Evolutionary conservation across 2,888 invertebrate genomes (phyloP), one percentile per base, ranked within the genome.

Genomic region (Limnephilus rhombicus): DNA sequence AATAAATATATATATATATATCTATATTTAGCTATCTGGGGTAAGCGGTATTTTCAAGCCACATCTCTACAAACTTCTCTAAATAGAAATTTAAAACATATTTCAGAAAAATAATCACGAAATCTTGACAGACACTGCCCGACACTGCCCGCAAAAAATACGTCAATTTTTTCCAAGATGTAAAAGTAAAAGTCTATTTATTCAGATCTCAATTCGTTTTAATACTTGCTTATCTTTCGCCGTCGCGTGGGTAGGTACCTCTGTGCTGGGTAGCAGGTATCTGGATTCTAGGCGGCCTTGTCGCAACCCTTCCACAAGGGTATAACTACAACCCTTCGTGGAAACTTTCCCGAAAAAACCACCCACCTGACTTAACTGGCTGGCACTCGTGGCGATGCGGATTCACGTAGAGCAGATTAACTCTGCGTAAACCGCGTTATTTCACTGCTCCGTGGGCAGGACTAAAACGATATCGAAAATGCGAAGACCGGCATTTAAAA

Each of bases 361-460:
- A n/a, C 68, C 68, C 68, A 68, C 68, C 68, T 68, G 68, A 68
- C 68, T 68, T 68, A 68, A 68, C 68, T 68, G 68, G 68, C 68
- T 68, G 24, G 68, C 68, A 68, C 68, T 68, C 68, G 68, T 68
- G 24, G 68, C 68, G 68, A n/a, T 68, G 68, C 68, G 68, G 68
- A 68, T 68, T 4, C 68, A 68, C 68, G 68, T 68, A 68, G 68
- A 9, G 24, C 24, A 68, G 68, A 68, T 68, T 68, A 68, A 68
- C 68, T 68, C 9, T 24, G 24, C 68, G 24, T 68, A 68, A 68
- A 68, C 24, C 24, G 68, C 68, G 68, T 68, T 68, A 68, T 68
- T 68, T 68, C 68, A 68, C n/a, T 68, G 68, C 68, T 68, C 24
- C 68, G 68, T 68, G 24, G 24, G 68, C 68, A 68, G n/a, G 24